These are phyloP conservation scores for Raja brachyura DNA, from an alignment of 2,113 vertebrate species.

Conservation along the genomic window DNA sequence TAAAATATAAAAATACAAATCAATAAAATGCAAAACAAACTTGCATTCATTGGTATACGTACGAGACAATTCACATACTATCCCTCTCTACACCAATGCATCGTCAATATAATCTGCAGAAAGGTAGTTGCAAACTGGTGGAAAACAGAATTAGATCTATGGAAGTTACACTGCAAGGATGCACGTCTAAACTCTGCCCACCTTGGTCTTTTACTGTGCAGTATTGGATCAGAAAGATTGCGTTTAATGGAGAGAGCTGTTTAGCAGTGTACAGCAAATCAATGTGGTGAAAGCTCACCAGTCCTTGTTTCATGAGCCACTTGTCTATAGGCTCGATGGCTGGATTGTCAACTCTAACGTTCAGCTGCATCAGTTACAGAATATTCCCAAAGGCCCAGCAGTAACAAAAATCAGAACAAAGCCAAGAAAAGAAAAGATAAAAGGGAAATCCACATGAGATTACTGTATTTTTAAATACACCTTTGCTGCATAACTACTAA, in stretches of 20 bases:
- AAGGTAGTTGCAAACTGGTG: not conserved
- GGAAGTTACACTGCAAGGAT: not conserved
- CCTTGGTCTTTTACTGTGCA: slow-evolving; percentile 27
- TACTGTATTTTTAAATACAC: slow-evolving; percentile 45
- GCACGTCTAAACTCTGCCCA: not conserved
- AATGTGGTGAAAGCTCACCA: slow-evolving; percentile 84
- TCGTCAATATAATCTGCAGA: not conserved
- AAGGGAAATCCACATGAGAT: slow-evolving; percentile 49
- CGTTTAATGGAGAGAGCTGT: slow-evolving; percentile 45
- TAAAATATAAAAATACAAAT: too few species aligned
- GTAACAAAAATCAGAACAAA: slow-evolving; percentile 57
- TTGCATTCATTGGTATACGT: not conserved
- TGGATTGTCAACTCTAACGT: slow-evolving; percentile 80
- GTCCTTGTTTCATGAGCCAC: slow-evolving; percentile 99
- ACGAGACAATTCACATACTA: not conserved
- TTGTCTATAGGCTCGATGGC: slow-evolving; percentile 97
- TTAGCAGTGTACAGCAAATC: slow-evolving; percentile 47
- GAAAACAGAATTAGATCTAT: not conserved
- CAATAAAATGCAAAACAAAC: too few species aligned
- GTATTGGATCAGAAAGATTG: slow-evolving; percentile 38
- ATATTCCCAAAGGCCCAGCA: slow-evolving; percentile 57
- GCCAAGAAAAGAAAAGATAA: slow-evolving; percentile 65
- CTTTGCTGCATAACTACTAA: not conserved
- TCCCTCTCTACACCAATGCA: not conserved
- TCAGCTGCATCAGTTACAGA: slow-evolving; percentile 83